phyloP scores from a whole-genome alignment of 2,888 invertebrate genomes.

The Acleris cristana region DNA sequence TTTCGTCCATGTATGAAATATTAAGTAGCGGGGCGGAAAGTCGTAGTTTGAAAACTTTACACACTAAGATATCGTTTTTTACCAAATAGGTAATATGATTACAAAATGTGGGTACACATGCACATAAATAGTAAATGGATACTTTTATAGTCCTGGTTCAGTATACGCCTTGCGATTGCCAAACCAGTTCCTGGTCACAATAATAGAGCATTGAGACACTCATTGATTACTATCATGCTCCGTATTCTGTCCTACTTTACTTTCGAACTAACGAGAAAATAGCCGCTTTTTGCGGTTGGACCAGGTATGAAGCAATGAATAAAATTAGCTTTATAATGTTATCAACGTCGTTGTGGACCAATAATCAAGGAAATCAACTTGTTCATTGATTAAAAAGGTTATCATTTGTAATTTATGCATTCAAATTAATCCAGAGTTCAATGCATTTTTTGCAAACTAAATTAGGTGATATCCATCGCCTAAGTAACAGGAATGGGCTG shows the following conservation, averaged over 20 bases:
- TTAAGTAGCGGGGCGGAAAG: too few species aligned
- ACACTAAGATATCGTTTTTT: too few species aligned
- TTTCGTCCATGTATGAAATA: too few species aligned
- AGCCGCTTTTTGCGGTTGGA: slow-evolving; percentile 1
- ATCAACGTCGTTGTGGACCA: background rate
- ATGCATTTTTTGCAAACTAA: too few species aligned
- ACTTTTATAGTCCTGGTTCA: slow-evolving; percentile 1
- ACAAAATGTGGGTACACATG: too few species aligned
- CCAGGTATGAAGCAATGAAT: slow-evolving; percentile 18
- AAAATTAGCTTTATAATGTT: background rate
- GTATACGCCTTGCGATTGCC: background rate
- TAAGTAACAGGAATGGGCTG: too few species aligned
- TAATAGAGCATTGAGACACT: slow-evolving; percentile 18
- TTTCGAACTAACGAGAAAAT: slow-evolving; percentile 20
- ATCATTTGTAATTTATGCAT: too few species aligned
- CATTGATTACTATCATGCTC: slow-evolving; percentile 18
- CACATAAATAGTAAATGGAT: too few species aligned
- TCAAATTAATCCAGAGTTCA: too few species aligned
- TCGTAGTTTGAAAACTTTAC: too few species aligned
- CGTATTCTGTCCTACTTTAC: slow-evolving; percentile 21
- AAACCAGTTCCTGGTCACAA: slow-evolving; percentile 4
- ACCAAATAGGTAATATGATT: too few species aligned
- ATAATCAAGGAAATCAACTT: background rate
- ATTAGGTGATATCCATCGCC: too few species aligned
- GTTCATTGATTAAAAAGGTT: background rate